A percentile compares a stretch with the other conserved stretches of the same genome.
Conservation (phyloP, 2,888 invertebrate species). For the Drosophila leonis region DNA sequence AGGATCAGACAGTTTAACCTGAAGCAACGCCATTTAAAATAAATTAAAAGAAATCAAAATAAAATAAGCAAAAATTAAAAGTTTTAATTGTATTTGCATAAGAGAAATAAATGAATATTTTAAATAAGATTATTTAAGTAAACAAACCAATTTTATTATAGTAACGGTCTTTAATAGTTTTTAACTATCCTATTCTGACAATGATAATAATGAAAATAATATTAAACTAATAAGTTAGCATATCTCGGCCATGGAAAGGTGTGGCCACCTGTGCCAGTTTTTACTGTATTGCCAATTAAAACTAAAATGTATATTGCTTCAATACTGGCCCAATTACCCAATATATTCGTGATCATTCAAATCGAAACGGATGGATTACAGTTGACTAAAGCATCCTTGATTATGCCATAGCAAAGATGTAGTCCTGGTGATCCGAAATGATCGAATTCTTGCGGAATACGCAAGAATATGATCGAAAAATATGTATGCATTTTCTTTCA, state of each 20-base stretch:
- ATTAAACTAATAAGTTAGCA: too few relatives aligned
- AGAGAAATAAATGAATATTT: background rate
- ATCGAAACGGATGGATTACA: background rate
- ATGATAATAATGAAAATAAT: background rate
- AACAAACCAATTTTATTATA: too few relatives aligned
- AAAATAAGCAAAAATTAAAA: background rate
- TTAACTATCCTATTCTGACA: background rate
- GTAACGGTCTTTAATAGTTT: too few relatives aligned
- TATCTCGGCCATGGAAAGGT: background rate
- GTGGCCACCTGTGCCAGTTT: background rate
- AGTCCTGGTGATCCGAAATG: background rate
- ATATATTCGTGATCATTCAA: background rate
- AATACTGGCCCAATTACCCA: background rate
- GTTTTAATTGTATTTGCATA: background rate
- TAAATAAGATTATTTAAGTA: background rate
- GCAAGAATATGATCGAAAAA: background rate
- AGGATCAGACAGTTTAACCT: background rate
- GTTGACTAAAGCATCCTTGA: background rate
- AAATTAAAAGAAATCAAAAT: background rate
- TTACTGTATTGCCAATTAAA: too few relatives aligned
- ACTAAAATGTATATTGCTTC: background rate
- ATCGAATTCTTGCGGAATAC: too few relatives aligned
- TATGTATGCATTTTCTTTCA: background rate
- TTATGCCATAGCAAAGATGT: background rate
- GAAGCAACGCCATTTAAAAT: background rate